Evolutionary conservation across 2,113 vertebrate genomes (phyloP).

Genomic region (Cebidichthys violaceus): DNA sequence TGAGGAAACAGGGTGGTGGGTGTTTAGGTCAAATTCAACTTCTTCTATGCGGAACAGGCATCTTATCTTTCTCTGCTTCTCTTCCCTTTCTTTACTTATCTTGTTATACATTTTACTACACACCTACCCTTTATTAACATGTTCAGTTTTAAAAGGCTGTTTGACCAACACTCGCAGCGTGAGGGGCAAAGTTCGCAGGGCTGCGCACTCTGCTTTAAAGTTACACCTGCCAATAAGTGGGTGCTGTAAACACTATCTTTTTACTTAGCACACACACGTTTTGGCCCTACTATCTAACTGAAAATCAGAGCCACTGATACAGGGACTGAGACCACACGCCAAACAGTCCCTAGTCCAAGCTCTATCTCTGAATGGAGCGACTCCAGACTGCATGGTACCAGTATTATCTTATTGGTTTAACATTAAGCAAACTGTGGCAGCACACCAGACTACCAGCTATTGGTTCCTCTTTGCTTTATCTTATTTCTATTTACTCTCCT

Average conservation of each 20-base stretch:
- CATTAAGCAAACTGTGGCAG: slow-evolving; percentile 78
- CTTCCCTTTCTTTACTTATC: not conserved
- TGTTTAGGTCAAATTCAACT: not conserved
- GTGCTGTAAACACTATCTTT: slow-evolving; percentile 61
- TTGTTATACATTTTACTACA: not conserved
- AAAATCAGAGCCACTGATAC: slow-evolving; percentile 82
- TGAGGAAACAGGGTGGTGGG: slow-evolving; percentile 13
- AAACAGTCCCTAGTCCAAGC: slow-evolving; percentile 37
- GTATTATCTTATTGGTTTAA: slow-evolving; percentile 81
- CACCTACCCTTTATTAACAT: not conserved
- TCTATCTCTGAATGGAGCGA: slow-evolving; percentile 61
- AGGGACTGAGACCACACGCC: slow-evolving; percentile 55
- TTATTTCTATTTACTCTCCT: slow-evolving; percentile 67
- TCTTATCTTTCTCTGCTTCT: slow-evolving; percentile 5
- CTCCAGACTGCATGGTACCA: slow-evolving; percentile 44
- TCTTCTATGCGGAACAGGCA: not conserved
- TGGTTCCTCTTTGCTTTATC: slow-evolving; percentile 78
- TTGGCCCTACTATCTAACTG: slow-evolving; percentile 82
- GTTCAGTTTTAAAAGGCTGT: not conserved
- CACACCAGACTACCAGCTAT: slow-evolving; percentile 70
- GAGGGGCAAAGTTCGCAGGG: slow-evolving; percentile 62
- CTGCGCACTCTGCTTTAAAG: slow-evolving; percentile 39
- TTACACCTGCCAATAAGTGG: slow-evolving; percentile 64
- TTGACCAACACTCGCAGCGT: slow-evolving; percentile 12
- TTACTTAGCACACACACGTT: slow-evolving; percentile 38